Conservation (phyloP, 2,888 invertebrate species). For the Iselma pallidipennis region DNA sequence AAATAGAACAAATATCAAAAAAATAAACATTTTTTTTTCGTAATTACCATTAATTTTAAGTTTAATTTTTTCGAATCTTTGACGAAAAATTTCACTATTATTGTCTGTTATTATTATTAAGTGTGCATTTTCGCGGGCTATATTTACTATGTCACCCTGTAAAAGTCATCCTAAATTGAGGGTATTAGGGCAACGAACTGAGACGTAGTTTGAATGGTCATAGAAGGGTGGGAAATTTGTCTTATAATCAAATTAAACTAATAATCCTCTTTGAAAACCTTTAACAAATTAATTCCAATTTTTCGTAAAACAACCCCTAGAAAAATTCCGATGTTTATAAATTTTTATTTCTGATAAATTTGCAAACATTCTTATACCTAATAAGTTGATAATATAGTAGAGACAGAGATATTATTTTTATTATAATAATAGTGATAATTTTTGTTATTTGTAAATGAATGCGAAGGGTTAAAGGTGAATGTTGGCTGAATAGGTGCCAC, state of each 20-base stretch:
- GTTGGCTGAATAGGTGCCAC: slow-evolving; percentile 33
- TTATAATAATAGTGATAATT: no score
- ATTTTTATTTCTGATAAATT: not conserved
- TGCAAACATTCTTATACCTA: not conserved
- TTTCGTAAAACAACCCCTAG: no score
- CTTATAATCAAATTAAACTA: not conserved
- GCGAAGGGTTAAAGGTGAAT: not conserved
- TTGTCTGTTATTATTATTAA: slow-evolving; percentile 13
- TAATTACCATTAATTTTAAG: no score
- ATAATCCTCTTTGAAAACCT: slow-evolving; percentile 6
- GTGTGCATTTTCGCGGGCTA: slow-evolving; percentile 15
- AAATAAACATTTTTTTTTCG: no score
- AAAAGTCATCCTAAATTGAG: not conserved
- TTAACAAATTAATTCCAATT: no score
- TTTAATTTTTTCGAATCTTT: no score
- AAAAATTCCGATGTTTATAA: not conserved
- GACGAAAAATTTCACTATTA: slow-evolving; percentile 9
- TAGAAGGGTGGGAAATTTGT: slow-evolving; percentile 5
- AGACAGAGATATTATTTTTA: no score
- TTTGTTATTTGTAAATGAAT: not conserved
- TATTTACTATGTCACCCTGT: not conserved
- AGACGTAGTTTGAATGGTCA: not conserved
- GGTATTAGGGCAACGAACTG: slow-evolving; percentile 19
- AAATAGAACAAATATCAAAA: not conserved
- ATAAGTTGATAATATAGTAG: not conserved